Percentiles rank a stretch among this genome's conserved stretches.
These are phyloP conservation scores for Upupa epops DNA, from an alignment of 2,113 vertebrate genomes.

Conservation along the genomic window DNA sequence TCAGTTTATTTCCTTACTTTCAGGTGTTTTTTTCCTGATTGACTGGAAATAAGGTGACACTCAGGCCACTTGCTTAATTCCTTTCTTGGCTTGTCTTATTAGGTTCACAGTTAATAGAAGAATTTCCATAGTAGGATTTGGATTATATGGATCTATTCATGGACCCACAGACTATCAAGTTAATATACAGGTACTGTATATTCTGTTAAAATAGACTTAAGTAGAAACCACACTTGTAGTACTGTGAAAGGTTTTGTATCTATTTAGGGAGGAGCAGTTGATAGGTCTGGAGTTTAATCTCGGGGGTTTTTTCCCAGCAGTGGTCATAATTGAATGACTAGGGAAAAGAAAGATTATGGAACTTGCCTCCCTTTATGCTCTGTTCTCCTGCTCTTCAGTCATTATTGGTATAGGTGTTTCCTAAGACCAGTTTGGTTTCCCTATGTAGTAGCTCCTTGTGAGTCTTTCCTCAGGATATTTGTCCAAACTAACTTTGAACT, in stretches of 20 bases:
- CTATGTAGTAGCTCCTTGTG: not conserved
- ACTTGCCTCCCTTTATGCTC: not conserved
- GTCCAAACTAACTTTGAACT: not conserved
- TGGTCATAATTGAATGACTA: not conserved
- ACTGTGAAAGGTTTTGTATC: not conserved
- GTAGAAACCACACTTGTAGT: not conserved
- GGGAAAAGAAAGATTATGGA: not conserved
- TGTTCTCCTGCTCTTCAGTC: not conserved
- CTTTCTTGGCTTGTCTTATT: not conserved
- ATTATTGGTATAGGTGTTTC: not conserved
- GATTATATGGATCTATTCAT: constrained; percentile 94
- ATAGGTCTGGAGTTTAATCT: not conserved
- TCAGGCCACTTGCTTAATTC: not conserved
- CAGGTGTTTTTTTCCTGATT: not conserved
- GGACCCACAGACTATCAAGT: constrained; percentile 96
- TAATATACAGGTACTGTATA: constrained; percentile 89
- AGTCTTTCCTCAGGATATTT: not conserved
- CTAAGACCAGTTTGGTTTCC: not conserved
- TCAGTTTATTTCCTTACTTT: not conserved
- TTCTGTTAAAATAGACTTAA: not conserved
- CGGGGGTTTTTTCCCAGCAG: not conserved
- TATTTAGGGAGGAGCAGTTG: not conserved
- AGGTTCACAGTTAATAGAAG: constrained; percentile 94
- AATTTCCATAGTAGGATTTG: constrained; percentile 94
- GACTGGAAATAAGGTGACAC: not conserved